Conservation (phyloP, 2,888 invertebrate species). For the Hecatera dysodea region DNA sequence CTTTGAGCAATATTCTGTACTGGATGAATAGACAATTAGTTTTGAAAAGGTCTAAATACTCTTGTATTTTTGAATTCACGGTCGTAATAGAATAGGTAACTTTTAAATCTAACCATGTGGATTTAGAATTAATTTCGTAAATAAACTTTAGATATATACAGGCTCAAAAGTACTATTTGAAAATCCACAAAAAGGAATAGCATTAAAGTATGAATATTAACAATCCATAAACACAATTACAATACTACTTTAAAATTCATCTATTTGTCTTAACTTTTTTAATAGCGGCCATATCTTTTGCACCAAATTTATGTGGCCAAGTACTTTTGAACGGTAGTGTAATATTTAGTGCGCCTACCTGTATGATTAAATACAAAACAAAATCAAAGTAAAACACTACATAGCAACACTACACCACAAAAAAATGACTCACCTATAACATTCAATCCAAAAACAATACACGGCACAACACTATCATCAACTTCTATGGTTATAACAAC, state of each 20-base stretch:
- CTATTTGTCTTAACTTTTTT: no score
- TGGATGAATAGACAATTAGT: no score
- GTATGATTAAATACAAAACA: neutral
- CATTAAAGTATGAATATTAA: no score
- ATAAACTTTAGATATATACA: no score
- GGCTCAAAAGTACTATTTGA: no score
- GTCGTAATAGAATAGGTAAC: neutral
- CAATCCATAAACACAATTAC: no score
- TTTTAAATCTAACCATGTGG: neutral
- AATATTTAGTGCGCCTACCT: neutral
- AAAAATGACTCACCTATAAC: neutral
- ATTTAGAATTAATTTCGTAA: neutral
- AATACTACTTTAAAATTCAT: no score
- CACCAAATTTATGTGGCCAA: no score
- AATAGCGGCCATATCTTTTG: no score
- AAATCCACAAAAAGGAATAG: no score
- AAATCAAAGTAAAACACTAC: neutral
- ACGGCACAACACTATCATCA: slow-evolving; percentile 33
- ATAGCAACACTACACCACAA: neutral
- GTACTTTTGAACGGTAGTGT: no score
- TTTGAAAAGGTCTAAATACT: no score
- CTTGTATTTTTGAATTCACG: neutral
- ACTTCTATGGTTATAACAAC: slow-evolving; percentile 65
- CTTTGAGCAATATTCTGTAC: neutral
- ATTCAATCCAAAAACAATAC: slow-evolving; percentile 36